Percentiles rank a stretch among this genome's conserved stretches.
Conservation (phyloP, 2,888 invertebrate genomes). For the Bellardia bayeri region DNA sequence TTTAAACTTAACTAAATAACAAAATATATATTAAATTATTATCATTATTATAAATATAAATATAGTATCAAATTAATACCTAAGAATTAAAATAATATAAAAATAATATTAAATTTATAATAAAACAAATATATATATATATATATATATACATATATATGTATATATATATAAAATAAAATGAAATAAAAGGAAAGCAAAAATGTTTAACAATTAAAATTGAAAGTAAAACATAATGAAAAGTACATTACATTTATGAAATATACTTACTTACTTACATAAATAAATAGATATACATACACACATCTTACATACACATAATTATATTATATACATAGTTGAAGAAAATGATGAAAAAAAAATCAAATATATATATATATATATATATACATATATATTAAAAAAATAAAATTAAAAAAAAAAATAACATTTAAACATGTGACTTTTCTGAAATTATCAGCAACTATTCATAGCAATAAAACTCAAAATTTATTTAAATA, state of each 20-base stretch:
- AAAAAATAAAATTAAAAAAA: conserved; percentile 48
- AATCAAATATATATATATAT: conserved; percentile 45
- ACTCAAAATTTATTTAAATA: conserved; percentile 68
- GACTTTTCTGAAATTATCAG: conserved; percentile 71
- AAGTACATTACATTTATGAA: conserved; percentile 30
- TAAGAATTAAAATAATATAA: conserved; percentile 58
- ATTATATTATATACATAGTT: conserved; percentile 61
- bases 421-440: conserved; percentile 63
- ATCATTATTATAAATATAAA: conserved; percentile 50
- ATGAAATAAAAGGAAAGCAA: conserved; percentile 61
- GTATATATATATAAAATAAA: too few relatives aligned
- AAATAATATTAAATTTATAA: conserved; percentile 31
- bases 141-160: too few relatives aligned
- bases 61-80: conserved; percentile 73
- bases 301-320: conserved; percentile 31
- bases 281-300: conserved; percentile 47
- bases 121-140: neutral
- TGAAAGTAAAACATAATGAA: conserved; percentile 17
- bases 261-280: conserved; percentile 30
- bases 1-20: conserved; percentile 47
- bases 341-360: conserved; percentile 30
- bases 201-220: conserved; percentile 47
- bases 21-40: conserved; percentile 56
- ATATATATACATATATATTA: too few relatives aligned
- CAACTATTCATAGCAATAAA: conserved; percentile 73